A percentile compares a stretch with the other conserved stretches of the same genome.
Evolutionary conservation across 2,888 invertebrate species (phyloP).

Genomic region (Elegia similella): DNA sequence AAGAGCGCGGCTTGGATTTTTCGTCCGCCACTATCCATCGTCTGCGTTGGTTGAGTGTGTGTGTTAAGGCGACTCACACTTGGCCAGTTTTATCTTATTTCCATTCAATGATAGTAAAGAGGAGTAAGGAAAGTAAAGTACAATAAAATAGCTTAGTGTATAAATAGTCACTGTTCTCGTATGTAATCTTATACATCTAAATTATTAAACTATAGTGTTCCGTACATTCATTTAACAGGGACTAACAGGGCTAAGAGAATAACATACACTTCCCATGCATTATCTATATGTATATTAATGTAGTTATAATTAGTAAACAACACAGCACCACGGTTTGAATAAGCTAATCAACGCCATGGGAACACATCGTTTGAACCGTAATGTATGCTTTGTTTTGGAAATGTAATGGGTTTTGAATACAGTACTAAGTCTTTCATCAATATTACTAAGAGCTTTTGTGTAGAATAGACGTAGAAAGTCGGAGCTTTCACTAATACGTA

Average conservation of each 20-base stretch:
- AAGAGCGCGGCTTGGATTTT: no score
- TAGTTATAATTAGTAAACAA: constrained; percentile 15
- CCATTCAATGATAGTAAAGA: no score
- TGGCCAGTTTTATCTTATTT: no score
- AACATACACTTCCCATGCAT: constrained; percentile 5
- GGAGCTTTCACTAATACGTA: background rate
- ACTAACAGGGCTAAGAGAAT: background rate
- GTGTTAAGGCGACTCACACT: no score
- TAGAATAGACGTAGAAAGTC: background rate
- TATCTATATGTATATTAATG: constrained; percentile 12
- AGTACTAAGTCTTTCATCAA: background rate
- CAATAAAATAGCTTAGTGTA: no score
- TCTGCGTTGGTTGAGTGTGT: no score
- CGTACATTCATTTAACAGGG: no score
- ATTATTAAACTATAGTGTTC: no score
- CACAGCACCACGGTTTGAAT: background rate
- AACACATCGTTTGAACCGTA: constrained; percentile 4
- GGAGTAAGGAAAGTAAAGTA: no score
- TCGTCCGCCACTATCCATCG: no score
- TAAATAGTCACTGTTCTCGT: no score
- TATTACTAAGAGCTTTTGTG: background rate
- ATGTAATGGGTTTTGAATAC: background rate
- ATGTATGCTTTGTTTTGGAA: background rate
- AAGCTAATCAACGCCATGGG: constrained; percentile 14
- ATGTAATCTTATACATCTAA: no score